These are phyloP conservation scores for Tanytarsus gracilentus DNA, from an alignment of 2,888 invertebrate genomes.

Conservation along the genomic window DNA sequence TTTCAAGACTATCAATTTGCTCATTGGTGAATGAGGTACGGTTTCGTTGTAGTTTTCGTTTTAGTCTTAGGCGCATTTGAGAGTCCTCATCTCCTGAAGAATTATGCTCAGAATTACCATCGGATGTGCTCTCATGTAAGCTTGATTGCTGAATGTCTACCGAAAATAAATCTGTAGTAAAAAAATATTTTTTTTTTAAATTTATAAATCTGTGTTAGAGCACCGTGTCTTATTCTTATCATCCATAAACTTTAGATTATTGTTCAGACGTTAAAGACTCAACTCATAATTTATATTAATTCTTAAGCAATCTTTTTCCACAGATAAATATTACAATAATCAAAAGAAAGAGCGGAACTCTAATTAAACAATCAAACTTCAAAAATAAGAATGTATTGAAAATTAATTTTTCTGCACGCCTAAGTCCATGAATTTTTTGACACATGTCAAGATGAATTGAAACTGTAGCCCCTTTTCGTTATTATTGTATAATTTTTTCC, in stretches of 20 bases:
- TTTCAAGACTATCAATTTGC: conserved; percentile 96
- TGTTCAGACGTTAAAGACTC: no score
- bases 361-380: no score
- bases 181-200: no score
- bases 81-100: conserved; percentile 85
- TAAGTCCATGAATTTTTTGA: not conserved
- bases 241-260: no score
- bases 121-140: conserved; percentile 67
- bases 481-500: conserved; percentile 3
- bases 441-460: conserved; percentile 3
- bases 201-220: no score
- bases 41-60: conserved; percentile 93
- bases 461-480: conserved; percentile 15
- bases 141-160: conserved; percentile 49
- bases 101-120: conserved; percentile 84
- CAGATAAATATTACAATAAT: no score
- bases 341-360: no score
- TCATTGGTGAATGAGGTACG: conserved; percentile 97
- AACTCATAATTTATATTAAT: no score
- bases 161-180: conserved; percentile 52
- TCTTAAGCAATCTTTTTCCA: no score
- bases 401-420: not conserved
- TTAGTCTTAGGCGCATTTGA: conserved; percentile 84
- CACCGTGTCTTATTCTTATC: no score
- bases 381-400: not conserved